Evolutionary conservation across 2,797 vertebrate genomes (phyloP), one percentile per base, ranked within the genome.

Genomic region (Micrastur ruficollis): DNA sequence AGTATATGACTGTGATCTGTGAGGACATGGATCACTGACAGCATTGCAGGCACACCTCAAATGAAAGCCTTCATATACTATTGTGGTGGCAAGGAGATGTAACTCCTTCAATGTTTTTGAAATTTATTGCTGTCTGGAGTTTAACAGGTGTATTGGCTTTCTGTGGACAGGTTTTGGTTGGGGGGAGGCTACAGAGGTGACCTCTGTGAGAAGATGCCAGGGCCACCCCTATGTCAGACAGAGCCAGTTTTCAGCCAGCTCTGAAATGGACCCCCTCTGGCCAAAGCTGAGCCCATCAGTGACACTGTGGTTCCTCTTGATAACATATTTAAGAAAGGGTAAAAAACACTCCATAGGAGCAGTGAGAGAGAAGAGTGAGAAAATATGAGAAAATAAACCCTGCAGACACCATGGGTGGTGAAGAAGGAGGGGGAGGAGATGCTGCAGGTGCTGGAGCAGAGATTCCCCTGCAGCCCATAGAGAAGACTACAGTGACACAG

Each of bases 161-260:
- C 49, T 66, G 31, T 75, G n/a, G 38, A 46, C 31, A 71, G 17
- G 17, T 75, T 84, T 75, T 56, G 5, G 6, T 47, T 56, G 5
- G 1, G 2, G 15, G 9, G 8, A 44, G 19, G 22, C 18, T 34
- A 8, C 4, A 20, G n/a, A 6, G 12, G 14, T 75, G 27, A 26
- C 14, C 5, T 68, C 44, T 47, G 21, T 31, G 46, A 81, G 40
- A 81, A 67, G 23, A 42, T 1, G 1, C 21, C 16, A 6, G 20
- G 23, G 5, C 15, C 12, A 26, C 19, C 16, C 8, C 22, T 2
- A 0, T 26, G 32, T 73, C 5, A 3, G 11, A 32, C 8, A 49
- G 36, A 59, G 14, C 1, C 29, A 49, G 36, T 71, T 94, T 91
- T 74, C 44, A 91, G 19, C 23, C 5, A 4, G 19, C 17, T 68